Conservation (phyloP, 2,797 vertebrate species). For the Tapera naevia region DNA sequence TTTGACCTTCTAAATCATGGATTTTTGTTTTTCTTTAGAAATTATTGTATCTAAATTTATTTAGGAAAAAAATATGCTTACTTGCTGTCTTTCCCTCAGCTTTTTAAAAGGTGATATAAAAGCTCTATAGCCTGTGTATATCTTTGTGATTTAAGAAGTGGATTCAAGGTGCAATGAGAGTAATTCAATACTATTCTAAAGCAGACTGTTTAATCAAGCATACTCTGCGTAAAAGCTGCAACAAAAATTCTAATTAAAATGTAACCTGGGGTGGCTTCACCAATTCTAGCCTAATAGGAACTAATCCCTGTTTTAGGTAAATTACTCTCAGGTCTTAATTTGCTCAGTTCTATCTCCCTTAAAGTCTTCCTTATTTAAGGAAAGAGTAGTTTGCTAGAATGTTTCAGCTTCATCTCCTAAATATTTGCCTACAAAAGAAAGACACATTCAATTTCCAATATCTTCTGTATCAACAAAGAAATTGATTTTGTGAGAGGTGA, state of each 20-base stretch:
- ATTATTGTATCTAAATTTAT: neutral
- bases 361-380: neutral
- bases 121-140: neutral
- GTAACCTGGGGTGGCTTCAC: constrained; percentile 8
- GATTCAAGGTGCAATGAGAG: neutral
- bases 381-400: neutral
- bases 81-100: neutral
- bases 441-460: neutral
- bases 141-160: neutral
- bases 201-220: neutral
- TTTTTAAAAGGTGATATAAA: neutral
- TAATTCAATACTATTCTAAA: neutral
- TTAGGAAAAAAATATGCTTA: accelerated
- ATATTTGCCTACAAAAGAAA: neutral
- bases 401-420: neutral
- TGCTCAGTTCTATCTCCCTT: constrained; percentile 14
- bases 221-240: neutral
- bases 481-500: neutral
- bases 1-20: neutral
- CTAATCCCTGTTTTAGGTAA: constrained; percentile 26
- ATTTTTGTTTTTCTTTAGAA: neutral
- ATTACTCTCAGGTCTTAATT: constrained; percentile 38
- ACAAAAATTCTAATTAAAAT: constrained; percentile 42
- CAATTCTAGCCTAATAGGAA: constrained; percentile 11
- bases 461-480: neutral